Base-by-base conservation (phyloP, 2,888 invertebrate species). In the Orchesellides sinensis region DNA sequence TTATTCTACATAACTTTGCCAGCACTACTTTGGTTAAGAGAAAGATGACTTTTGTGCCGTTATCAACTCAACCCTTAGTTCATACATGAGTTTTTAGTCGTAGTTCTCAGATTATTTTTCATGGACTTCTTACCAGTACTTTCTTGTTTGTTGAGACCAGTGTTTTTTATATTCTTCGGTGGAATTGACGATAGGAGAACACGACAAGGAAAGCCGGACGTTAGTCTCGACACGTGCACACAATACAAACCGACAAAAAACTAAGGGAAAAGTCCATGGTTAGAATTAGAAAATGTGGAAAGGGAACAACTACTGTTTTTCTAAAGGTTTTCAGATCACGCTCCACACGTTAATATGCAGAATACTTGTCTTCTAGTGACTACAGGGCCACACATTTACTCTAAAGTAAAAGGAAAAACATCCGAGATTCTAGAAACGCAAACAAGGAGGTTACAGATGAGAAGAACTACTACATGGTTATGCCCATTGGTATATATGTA, bases 311-410 rank as follows among this genome's bases (percentile, higher is more conserved):
- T 10, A 65, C 32, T 47, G 49, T n/a, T 47, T 68, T 29, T 73
- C 49, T 47, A 45, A 61, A 73, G 25, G 4, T 29, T 77, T 77
- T 77, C 75, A 56, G 47, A 68, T 77, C 75, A 77, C 75, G 75
- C 68, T 52, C 75, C 17, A 6, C 54, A 54, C 56, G 56, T 77
- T 77, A 77, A 77, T 65, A 56, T 56, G 56, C 56, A 56, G 56
- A 56, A 56, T 56, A 25, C 17, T 56, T n/a, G n/a, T n/a, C n/a
- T n/a, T n/a, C n/a, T n/a, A 4, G 1, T 2, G 17, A 5, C 14
- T 23, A 25, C 56, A 56, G 6, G 8, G 17, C 14, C 56, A 56
- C 17, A 19, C 14, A 56, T 25, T 56, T 56, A 27, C 14, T 25
- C 4, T 25, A 25, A 23, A 49, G 49, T 10, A 5, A 54, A 14